Conservation (phyloP, 1,140 invertebrate genomes). For the Drosophila subpulchrella region DNA sequence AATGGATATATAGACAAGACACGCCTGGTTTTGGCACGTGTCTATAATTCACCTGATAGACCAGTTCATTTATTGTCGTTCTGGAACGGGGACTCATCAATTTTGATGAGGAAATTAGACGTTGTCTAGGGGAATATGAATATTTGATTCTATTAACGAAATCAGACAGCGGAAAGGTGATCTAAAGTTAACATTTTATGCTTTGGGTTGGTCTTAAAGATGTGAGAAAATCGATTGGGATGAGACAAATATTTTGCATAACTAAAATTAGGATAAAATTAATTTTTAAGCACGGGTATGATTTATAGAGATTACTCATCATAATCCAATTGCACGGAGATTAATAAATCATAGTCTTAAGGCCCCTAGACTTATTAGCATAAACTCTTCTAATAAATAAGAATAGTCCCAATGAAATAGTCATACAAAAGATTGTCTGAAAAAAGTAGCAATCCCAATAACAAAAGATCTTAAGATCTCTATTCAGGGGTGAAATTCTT, state of each 20-base stretch:
- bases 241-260: conserved; percentile 10
- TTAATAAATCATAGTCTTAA: conserved; percentile 28
- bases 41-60: conserved; percentile 46
- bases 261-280: background rate
- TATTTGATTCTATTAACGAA: conserved; percentile 39
- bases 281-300: background rate
- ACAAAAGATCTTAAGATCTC: conserved; percentile 42
- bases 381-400: conserved; percentile 43
- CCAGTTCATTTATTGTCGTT: conserved; percentile 31
- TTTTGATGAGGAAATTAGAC: conserved; percentile 40
- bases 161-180: conserved; percentile 24
- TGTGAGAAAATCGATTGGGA: conserved; percentile 11
- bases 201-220: background rate
- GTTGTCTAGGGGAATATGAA: conserved; percentile 36
- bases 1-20: conserved; percentile 21
- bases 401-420: conserved; percentile 21
- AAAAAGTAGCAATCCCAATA: conserved; percentile 44
- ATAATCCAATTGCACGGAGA: background rate
- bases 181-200: conserved; percentile 2
- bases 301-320: background rate
- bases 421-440: conserved; percentile 24
- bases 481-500: conserved; percentile 36
- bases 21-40: conserved; percentile 48
- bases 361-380: conserved; percentile 22
- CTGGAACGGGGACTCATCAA: conserved; percentile 5